Base-by-base conservation (phyloP, 2,888 invertebrate genomes). In the Eristalis pertinax region DNA sequence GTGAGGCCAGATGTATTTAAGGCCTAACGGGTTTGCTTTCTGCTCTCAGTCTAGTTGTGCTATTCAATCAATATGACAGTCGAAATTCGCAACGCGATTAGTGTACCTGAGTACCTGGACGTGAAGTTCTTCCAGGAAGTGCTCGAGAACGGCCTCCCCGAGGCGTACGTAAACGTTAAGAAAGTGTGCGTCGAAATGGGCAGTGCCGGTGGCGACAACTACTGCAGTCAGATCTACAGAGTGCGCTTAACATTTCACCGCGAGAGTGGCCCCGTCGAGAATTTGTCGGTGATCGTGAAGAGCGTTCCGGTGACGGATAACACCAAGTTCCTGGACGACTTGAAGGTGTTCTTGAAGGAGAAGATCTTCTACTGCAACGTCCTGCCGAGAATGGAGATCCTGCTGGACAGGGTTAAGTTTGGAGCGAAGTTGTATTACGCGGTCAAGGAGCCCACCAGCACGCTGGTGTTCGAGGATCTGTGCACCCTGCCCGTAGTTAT, bases 401-500 rank as follows among this genome's bases (percentile, higher is more conserved):
- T 91, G 24, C 87, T 91, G 89, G 91, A 91, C 84, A 64, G 77
- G 7, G 64, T 74, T 0, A 85, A 80, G 35, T 68, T 90, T 3
- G 85, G 82, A 7, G 78, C 77, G 19, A 89, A 83, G 50, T 73
- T 89, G 4, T 89, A 89, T 29, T 79, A 90, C 56, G 60, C 84
- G 2, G n/a, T 79, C 0, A 89, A 79, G 35, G 78, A 88, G 19
- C 88, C 87, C 11, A 83, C 80, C 10, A 69, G 63, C 13, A 88
- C 86, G 11, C 38, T 88, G 74, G 81, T 92, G 10, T 79, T 93
- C 74, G 92, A 92, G 74, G 92, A 93, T 80, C 91, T 95, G 1
- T 91, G 93, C 1, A 91, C 92, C 0, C 87, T 92, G 32, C 94
- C 94, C 2, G 95, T 93, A 90, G 90, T 90, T 0, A 93, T 94